Evolutionary conservation across 2,888 invertebrate species (phyloP).

Genomic region (Cerceris ruficornis): DNA sequence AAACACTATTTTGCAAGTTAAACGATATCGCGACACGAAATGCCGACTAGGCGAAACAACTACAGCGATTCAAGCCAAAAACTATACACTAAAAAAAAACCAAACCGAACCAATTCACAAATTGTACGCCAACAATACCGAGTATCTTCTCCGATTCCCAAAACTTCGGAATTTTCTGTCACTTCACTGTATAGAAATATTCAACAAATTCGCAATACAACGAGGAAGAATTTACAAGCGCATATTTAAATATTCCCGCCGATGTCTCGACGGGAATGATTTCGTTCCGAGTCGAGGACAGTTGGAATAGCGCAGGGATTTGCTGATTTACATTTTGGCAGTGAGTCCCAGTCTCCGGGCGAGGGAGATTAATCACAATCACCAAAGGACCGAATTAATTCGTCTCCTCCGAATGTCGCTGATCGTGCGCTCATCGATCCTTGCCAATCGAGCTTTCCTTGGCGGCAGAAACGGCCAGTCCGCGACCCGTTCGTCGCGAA

Average conservation of each 20-base stretch:
- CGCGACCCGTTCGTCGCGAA: conserved; percentile 17
- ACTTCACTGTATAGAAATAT: no score
- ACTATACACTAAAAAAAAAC: no score
- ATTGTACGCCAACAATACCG: no score
- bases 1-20: no score
- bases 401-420: conserved; percentile 29
- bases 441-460: conserved; percentile 19
- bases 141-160: no score
- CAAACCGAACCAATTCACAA: no score
- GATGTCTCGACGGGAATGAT: neutral
- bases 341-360: conserved; percentile 3
- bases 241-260: neutral
- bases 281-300: neutral
- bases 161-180: no score
- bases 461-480: conserved; percentile 15
- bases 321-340: conserved; percentile 49
- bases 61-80: no score
- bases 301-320: conserved; percentile 10
- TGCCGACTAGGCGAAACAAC: no score
- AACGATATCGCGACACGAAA: no score
- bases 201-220: no score
- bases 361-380: conserved; percentile 39
- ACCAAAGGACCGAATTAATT: conserved; percentile 49
- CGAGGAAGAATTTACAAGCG: neutral
- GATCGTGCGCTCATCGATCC: conserved; percentile 42